Evolutionary conservation across 2,113 vertebrate species (phyloP).

Genomic region (Atrichornis clamosus): DNA sequence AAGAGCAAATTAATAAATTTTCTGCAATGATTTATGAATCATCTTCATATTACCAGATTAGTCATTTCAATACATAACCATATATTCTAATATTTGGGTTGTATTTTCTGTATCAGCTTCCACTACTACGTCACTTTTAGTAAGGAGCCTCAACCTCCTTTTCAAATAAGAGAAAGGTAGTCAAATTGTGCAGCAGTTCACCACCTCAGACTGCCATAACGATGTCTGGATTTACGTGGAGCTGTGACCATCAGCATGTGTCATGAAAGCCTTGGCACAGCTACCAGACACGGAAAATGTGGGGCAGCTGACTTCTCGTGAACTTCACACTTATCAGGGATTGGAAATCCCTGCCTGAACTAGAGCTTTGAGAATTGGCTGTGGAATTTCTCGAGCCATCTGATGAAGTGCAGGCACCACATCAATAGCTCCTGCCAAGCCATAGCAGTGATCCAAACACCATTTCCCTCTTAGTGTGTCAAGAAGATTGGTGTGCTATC

Average conservation of each 20-base stretch:
- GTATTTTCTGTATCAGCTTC: not conserved
- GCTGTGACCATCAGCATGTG: not conserved
- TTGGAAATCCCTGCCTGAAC: constrained; percentile 29
- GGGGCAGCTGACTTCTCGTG: not conserved
- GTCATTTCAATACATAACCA: not conserved
- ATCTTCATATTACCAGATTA: not conserved
- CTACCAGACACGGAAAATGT: not conserved
- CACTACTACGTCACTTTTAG: not conserved
- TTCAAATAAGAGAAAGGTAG: not conserved
- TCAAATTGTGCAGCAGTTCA: not conserved
- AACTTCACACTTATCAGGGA: constrained; percentile 4
- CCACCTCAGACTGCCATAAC: not conserved
- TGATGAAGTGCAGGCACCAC: constrained; percentile 41
- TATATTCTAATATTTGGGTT: not conserved
- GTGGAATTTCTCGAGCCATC: constrained; percentile 26
- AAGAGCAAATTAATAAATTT: not conserved
- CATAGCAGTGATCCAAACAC: not conserved
- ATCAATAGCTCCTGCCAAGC: constrained; percentile 27
- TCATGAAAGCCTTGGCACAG: not conserved
- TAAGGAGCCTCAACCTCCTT: not conserved
- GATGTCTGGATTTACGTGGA: not conserved
- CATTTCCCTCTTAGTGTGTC: constrained; percentile 2
- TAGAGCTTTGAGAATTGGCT: not conserved
- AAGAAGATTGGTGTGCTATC: constrained; percentile 24
- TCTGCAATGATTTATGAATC: not conserved